Conservation (phyloP, 2,888 invertebrate genomes). For the Ochlodes sylvanus region DNA sequence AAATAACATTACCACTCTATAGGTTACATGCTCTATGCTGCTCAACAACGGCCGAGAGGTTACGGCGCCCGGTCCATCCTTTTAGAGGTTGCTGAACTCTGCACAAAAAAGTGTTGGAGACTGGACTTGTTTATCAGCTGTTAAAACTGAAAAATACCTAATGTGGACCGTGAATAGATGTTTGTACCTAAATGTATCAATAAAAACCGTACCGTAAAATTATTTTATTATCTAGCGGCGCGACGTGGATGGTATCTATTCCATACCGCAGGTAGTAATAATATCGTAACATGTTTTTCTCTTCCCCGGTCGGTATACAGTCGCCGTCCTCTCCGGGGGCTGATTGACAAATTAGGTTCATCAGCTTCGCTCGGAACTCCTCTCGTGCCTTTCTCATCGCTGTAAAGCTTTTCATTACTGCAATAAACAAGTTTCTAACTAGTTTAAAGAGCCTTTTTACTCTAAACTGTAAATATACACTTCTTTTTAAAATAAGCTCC, state of each 20-base stretch:
- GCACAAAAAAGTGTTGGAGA: too few relatives aligned
- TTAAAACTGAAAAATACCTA: too few relatives aligned
- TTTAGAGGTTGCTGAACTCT: too few relatives aligned
- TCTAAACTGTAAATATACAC: background rate
- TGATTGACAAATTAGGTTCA: slow-evolving; percentile 89
- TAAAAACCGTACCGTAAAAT: slow-evolving; percentile 81
- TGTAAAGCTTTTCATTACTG: slow-evolving; percentile 88
- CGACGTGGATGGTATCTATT: slow-evolving; percentile 95
- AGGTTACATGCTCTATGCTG: too few relatives aligned
- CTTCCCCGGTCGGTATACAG: slow-evolving; percentile 85
- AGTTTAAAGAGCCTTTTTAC: background rate
- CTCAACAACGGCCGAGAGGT: too few relatives aligned
- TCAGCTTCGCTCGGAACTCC: slow-evolving; percentile 91
- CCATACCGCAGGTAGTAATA: slow-evolving; percentile 96
- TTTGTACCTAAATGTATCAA: background rate
- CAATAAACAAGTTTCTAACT: slow-evolving; percentile 18
- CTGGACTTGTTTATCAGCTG: too few relatives aligned
- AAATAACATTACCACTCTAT: too few relatives aligned
- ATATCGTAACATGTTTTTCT: slow-evolving; percentile 91
- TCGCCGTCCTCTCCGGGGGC: slow-evolving; percentile 71
- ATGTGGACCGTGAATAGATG: too few relatives aligned
- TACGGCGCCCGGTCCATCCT: too few relatives aligned
- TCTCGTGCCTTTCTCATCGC: slow-evolving; percentile 90
- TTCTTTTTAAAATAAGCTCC: background rate
- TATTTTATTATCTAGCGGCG: slow-evolving; percentile 91